Evolutionary conservation across 2,797 vertebrate species (phyloP).

Genomic region (Gallinago stenura): DNA sequence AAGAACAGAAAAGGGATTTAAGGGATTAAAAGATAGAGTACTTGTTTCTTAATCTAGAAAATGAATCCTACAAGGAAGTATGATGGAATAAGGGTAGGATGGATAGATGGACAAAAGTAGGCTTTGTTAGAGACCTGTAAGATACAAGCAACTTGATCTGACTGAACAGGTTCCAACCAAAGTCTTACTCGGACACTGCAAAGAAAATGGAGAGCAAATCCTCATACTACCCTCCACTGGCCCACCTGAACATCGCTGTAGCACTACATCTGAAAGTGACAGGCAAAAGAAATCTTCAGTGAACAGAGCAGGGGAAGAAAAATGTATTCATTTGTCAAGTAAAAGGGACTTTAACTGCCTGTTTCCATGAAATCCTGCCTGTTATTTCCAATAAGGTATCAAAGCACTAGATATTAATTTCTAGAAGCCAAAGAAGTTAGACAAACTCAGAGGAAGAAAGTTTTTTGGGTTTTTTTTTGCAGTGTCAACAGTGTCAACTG

Average conservation of each 20-base stretch:
- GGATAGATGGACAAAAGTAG: not conserved
- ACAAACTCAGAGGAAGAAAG: not conserved
- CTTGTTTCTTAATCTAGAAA: not conserved
- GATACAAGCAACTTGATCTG: not conserved
- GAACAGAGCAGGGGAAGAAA: not conserved
- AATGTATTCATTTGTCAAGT: not conserved
- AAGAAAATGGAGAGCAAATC: not conserved
- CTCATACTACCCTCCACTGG: accelerated
- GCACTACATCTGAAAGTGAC: not conserved
- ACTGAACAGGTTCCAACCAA: not conserved
- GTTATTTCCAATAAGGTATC: not conserved
- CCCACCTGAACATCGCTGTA: not conserved
- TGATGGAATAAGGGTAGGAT: not conserved
- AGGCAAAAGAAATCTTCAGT: not conserved
- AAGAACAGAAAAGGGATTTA: not conserved
- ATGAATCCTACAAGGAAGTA: not conserved
- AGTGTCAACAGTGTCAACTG: not conserved
- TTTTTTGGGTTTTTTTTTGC: not conserved
- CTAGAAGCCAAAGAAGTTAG: not conserved
- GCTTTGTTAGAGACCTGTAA: not conserved
- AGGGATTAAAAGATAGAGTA: not conserved
- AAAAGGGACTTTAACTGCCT: not conserved
- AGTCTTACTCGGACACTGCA: no score
- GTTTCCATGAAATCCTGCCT: not conserved
- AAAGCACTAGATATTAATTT: not conserved